These are phyloP conservation scores for Scophthalmus maximus DNA, from an alignment of 2,113 vertebrate species.

Conservation along the genomic window DNA sequence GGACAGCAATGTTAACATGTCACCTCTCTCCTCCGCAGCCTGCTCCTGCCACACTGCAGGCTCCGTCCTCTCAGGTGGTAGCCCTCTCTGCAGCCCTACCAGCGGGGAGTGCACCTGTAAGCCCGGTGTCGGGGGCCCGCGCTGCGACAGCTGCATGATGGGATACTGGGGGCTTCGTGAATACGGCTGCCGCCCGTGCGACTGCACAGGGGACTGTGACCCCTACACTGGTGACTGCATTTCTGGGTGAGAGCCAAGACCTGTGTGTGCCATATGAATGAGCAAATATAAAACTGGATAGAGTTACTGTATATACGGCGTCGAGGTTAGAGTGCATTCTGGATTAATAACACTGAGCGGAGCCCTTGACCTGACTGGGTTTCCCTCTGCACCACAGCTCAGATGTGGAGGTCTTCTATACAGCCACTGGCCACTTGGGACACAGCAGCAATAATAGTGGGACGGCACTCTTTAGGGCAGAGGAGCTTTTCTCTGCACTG, in stretches of 20 bases:
- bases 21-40: constrained; percentile 71
- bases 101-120: constrained; percentile 93
- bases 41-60: constrained; percentile 92
- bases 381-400: constrained; percentile 70
- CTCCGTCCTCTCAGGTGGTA: constrained; percentile 79
- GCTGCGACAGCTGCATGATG: constrained; percentile 90
- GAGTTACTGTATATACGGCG: constrained; percentile 4
- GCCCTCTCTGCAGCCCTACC: constrained; percentile 85
- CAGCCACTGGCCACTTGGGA: constrained; percentile 65
- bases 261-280: constrained; percentile 16
- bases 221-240: constrained; percentile 89
- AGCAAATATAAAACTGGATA: constrained; percentile 15
- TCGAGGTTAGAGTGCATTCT: constrained; percentile 22
- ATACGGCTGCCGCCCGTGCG: constrained; percentile 91
- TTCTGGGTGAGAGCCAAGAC: constrained; percentile 83
- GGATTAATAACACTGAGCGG: constrained; percentile 43
- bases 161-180: constrained; percentile 93
- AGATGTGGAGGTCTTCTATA: constrained; percentile 61
- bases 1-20: constrained; percentile 37
- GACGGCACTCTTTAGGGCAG: constrained; percentile 86
- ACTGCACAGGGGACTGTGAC: constrained; percentile 90
- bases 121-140: constrained; percentile 88
- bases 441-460: constrained; percentile 82
- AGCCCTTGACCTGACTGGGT: constrained; percentile 38
- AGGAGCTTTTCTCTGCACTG: constrained; percentile 96